These are phyloP conservation scores for Morelia viridis DNA, from an alignment of 2,797 vertebrate genomes.

Conservation along the genomic window DNA sequence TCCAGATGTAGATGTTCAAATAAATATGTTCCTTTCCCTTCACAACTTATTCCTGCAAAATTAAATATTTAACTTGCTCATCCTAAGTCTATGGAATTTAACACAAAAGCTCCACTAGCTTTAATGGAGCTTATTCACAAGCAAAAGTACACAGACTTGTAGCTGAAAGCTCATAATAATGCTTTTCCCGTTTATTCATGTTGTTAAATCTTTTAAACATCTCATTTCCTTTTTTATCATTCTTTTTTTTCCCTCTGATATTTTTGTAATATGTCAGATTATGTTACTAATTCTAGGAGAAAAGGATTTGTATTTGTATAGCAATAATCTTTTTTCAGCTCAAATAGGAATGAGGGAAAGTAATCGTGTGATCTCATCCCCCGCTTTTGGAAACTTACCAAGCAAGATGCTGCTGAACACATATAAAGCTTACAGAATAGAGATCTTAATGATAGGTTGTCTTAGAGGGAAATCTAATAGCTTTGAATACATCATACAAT, in stretches of 20 bases:
- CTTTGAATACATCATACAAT: not conserved
- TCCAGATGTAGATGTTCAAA: not conserved
- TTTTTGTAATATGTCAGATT: not conserved
- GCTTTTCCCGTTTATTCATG: not conserved
- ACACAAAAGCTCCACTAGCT: not conserved
- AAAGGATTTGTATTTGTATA: slow-evolving; percentile 11
- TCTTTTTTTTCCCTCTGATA: slow-evolving; percentile 8
- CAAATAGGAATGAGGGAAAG: not conserved
- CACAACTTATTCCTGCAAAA: not conserved
- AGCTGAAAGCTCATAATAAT: not conserved
- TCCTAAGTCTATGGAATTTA: not conserved
- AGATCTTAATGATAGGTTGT: not conserved
- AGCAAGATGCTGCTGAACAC: not conserved
- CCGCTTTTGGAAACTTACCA: not conserved
- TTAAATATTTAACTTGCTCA: not conserved
- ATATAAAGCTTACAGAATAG: not conserved
- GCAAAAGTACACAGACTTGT: not conserved
- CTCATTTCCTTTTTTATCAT: not conserved
- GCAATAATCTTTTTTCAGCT: not conserved
- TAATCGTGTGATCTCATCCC: not conserved
- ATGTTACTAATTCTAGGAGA: not conserved
- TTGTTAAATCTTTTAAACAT: not conserved
- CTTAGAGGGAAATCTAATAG: not conserved
- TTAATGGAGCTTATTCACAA: not conserved
- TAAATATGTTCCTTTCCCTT: not conserved